Evolutionary conservation across 1,140 invertebrate genomes (phyloP), one percentile per base, ranked within the genome.

Genomic region (Platyura marginata): DNA sequence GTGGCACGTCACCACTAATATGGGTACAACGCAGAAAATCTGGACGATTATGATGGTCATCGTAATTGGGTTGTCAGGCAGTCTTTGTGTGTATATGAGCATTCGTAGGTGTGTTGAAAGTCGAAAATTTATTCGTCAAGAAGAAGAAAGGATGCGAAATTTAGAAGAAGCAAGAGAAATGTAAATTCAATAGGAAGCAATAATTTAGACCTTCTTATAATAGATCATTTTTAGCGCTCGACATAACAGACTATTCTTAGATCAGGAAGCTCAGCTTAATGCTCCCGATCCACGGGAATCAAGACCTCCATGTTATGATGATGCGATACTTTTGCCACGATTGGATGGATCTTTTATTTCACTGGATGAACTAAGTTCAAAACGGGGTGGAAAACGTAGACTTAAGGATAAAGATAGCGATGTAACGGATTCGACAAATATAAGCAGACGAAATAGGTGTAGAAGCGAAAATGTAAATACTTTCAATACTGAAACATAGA

Each of bases 321-420:
- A 81, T 59, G 79, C 78, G 10, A 62, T 82, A 40, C 65, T 71
- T 8, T 75, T 82, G 71, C 75, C 76, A 15, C 71, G 74, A 50
- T 47, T 73, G 41, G 69, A 68, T 46, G 54, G 62, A 6, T 74
- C 72, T 0, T 68, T 65, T 48, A 65, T 69, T 49, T 76, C 71
- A 15, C 60, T 77, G 47, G 54, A 66, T 43, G 71, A 70, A 49
- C 55, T 64, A 18, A 36, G 15, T 21, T 38, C 25, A 29, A 29
- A 29, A 13, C 6, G 25, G 13, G 6, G 6, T 8, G 25, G 25
- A 29, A 6, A 13, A 8, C 25, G 25, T 8, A n/a, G n/a, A n/a
- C n/a, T n/a, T n/a, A n/a, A n/a, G n/a, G n/a, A n/a, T n/a, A n/a
- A n/a, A n/a, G n/a, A n/a, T n/a, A 8, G 6, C 13, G 13, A 6